Evolutionary conservation across 92 coral and sea anemone species (phyloP).

Genomic region (Epizoanthus stellaris): DNA sequence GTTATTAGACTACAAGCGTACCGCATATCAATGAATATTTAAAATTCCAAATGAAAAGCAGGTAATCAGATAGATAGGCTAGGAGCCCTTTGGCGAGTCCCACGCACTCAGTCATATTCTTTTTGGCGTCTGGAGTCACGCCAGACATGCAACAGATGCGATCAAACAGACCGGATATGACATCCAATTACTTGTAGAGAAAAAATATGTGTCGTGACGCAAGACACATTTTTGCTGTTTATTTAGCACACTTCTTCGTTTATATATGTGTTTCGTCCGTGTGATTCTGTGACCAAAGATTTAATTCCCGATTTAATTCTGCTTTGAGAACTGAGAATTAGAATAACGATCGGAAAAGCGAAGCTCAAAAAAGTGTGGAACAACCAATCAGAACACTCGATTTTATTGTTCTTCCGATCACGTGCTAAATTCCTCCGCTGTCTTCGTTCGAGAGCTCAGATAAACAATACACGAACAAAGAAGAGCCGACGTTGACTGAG

Average conservation of each 20-base stretch:
- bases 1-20: no score
- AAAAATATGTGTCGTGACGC: background rate
- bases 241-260: no score
- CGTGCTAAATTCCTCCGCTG: constrained; percentile 39
- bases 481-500: constrained; percentile 5
- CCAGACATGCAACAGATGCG: no score
- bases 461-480: constrained; percentile 42
- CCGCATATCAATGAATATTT: no score
- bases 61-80: no score
- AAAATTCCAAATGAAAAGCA: no score
- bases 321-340: background rate
- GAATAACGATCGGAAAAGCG: background rate
- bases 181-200: background rate
- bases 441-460: constrained; percentile 21
- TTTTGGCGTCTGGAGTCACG: no score
- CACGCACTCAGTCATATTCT: no score
- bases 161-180: background rate
- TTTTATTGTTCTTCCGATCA: constrained; percentile 17
- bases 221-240: background rate
- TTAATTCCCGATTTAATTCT: no score
- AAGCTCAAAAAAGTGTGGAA: background rate
- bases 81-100: no score
- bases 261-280: background rate
- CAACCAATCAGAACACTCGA: constrained; percentile 19
- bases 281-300: background rate